Conservation (phyloP, 1,140 invertebrate species). For the Drosophila elegans region DNA sequence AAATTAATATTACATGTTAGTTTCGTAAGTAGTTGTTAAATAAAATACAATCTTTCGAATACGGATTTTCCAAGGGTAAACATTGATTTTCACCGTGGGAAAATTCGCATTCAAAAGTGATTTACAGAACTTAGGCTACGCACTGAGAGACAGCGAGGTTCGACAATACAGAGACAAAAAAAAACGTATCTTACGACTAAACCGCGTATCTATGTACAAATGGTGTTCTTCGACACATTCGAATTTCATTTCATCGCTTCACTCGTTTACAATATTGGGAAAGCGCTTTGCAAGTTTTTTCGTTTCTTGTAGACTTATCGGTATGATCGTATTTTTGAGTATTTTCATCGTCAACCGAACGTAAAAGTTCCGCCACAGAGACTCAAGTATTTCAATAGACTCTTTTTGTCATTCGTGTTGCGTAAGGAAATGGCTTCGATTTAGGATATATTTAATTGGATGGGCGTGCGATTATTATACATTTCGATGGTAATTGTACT, state of each 20-base stretch:
- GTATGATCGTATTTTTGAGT: constrained; percentile 75
- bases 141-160: constrained; percentile 84
- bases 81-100: neutral
- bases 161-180: constrained; percentile 50
- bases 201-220: constrained; percentile 59
- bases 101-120: constrained; percentile 31
- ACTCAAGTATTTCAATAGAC: constrained; percentile 75
- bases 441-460: constrained; percentile 43
- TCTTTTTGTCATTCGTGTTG: constrained; percentile 22
- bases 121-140: constrained; percentile 59
- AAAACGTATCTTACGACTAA: constrained; percentile 35
- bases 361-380: constrained; percentile 55
- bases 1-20: constrained; percentile 67
- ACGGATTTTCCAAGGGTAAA: constrained; percentile 3
- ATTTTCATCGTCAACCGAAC: constrained; percentile 58
- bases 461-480: constrained; percentile 45
- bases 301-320: constrained; percentile 14
- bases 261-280: constrained; percentile 17
- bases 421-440: constrained; percentile 27
- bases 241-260: constrained; percentile 31
- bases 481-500: constrained; percentile 35
- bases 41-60: constrained; percentile 65
- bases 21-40: constrained; percentile 26
- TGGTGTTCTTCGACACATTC: constrained; percentile 55
- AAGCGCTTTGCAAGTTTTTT: constrained; percentile 67